A percentile compares a stretch with the other conserved stretches of the same genome.
These are phyloP conservation scores for Pteromalus puparum DNA, from an alignment of 1,140 invertebrate genomes.

Conservation along the genomic window DNA sequence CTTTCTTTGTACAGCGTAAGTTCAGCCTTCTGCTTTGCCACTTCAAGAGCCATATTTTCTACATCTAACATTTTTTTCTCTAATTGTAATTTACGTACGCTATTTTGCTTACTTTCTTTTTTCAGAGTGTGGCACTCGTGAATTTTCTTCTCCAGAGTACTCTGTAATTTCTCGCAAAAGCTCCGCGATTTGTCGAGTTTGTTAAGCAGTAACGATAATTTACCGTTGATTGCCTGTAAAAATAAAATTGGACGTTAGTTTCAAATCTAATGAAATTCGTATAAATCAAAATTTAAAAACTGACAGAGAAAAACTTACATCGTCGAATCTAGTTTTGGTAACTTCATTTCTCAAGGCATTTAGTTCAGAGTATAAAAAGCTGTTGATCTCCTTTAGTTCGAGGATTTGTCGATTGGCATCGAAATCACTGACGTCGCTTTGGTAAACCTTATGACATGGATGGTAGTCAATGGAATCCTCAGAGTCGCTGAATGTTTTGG, in stretches of 20 bases:
- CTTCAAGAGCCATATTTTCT: conserved; percentile 74
- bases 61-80: conserved; percentile 74
- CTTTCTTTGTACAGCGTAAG: conserved; percentile 70
- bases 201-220: conserved; percentile 62
- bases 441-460: conserved; percentile 63
- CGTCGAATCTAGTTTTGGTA: conserved; percentile 54
- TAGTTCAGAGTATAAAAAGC: conserved; percentile 63
- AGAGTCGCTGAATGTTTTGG: conserved; percentile 67
- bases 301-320: conserved; percentile 57
- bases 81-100: conserved; percentile 64
- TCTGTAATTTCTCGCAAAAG: conserved; percentile 66
- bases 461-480: conserved; percentile 69
- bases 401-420: conserved; percentile 64
- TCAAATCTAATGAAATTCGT: conserved; percentile 15
- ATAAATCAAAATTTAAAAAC: neutral
- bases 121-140: conserved; percentile 64
- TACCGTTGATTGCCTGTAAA: conserved; percentile 65
- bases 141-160: conserved; percentile 63
- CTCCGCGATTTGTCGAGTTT: conserved; percentile 65
- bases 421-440: conserved; percentile 62
- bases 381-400: conserved; percentile 66
- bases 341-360: conserved; percentile 62
- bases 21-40: conserved; percentile 73
- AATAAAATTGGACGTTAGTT: conserved; percentile 4
- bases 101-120: conserved; percentile 66